Conservation (phyloP, 1,140 invertebrate genomes). For the Parasteatoda tepidariorum region DNA sequence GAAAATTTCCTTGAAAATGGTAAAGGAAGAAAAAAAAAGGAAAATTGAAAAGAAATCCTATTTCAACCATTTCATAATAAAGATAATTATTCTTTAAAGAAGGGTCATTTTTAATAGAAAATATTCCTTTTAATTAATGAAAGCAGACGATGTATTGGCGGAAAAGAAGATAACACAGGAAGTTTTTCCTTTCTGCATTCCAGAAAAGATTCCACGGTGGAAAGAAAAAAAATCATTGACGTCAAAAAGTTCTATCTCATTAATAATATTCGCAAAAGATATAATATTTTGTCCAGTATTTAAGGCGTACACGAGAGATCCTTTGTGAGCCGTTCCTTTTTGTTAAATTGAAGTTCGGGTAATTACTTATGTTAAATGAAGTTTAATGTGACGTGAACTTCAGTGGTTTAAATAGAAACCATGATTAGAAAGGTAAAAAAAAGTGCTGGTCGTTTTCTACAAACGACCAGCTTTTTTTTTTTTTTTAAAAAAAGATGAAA, state of each 20-base stretch:
- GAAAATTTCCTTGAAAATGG: too few species aligned
- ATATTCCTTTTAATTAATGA: slow-evolving; percentile 28
- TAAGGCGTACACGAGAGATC: not conserved
- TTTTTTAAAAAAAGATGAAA: slow-evolving; percentile 4
- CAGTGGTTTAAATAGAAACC: not conserved
- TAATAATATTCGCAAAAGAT: slow-evolving; percentile 11
- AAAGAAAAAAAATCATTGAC: not conserved
- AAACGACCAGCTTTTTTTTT: too few species aligned
- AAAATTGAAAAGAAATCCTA: too few species aligned
- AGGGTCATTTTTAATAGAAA: too few species aligned
- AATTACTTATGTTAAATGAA: slow-evolving; percentile 49
- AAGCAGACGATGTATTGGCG: not conserved
- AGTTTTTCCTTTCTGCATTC: not conserved
- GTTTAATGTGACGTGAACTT: slow-evolving; percentile 41
- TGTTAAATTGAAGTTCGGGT: slow-evolving; percentile 27
- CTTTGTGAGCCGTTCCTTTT: not conserved
- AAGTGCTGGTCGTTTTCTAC: too few species aligned
- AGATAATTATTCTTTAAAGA: too few species aligned
- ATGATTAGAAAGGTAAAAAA: too few species aligned
- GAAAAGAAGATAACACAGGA: too few species aligned
- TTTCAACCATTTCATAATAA: too few species aligned
- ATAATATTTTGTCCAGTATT: slow-evolving; percentile 14
- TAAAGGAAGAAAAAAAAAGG: too few species aligned
- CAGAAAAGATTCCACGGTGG: not conserved
- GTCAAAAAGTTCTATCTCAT: slow-evolving; percentile 21